Evolutionary conservation across 2,888 invertebrate genomes (phyloP).

Genomic region (Parnassius orleans): DNA sequence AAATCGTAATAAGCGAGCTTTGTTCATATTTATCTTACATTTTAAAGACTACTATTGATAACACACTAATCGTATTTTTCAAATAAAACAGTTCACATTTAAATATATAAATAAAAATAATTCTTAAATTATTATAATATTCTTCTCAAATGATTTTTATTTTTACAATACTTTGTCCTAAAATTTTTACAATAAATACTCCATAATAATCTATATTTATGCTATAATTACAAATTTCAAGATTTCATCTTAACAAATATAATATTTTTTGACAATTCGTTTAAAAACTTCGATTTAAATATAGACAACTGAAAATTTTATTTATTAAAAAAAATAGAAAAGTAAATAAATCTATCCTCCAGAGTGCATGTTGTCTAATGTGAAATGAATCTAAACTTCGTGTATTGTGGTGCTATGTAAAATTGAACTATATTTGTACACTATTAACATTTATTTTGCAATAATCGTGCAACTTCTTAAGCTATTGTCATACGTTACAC

Average conservation of each 20-base stretch:
- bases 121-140: neutral
- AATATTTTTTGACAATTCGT: slow-evolving; percentile 13
- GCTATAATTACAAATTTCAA: neutral
- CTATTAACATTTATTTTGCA: slow-evolving; percentile 6
- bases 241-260: neutral
- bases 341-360: too few species aligned
- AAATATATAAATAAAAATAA: neutral
- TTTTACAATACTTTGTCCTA: neutral
- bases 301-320: too few species aligned
- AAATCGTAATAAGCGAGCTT: neutral
- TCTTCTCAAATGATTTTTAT: slow-evolving; percentile 1
- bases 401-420: slow-evolving; percentile 2
- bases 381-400: slow-evolving; percentile 2
- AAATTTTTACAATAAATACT: too few species aligned
- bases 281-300: too few species aligned
- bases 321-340: too few species aligned
- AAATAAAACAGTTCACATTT: neutral
- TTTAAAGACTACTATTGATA: neutral
- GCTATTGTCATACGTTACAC: too few species aligned
- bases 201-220: neutral
- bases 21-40: slow-evolving; percentile 1
- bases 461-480: neutral
- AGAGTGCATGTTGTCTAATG: neutral
- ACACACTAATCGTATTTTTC: too few species aligned
- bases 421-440: neutral